Conservation (phyloP, 2,797 vertebrate species). For the Siniperca scherzeri region DNA sequence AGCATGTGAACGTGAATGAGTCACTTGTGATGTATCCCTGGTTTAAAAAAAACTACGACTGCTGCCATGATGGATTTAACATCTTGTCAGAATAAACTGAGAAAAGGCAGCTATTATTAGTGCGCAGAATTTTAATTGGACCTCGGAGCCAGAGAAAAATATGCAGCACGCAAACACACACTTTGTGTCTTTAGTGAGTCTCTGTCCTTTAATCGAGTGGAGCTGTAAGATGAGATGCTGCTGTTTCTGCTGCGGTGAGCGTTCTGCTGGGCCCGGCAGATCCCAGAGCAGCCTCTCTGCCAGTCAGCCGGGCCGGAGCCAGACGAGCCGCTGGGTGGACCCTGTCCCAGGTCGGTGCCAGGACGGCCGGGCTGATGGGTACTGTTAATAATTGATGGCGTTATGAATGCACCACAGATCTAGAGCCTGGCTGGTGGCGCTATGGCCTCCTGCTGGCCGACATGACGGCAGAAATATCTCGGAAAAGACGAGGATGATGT, state of each 20-base stretch:
- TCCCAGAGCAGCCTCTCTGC: slow-evolving; percentile 56
- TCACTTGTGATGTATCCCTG: not conserved
- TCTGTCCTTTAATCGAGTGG: slow-evolving; percentile 61
- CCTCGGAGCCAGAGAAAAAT: not conserved
- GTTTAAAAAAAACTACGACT: not conserved
- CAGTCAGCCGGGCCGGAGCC: slow-evolving; percentile 41
- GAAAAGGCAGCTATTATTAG: not conserved
- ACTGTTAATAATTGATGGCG: slow-evolving; percentile 82
- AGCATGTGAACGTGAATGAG: not conserved
- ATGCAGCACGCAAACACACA: slow-evolving; percentile 30
- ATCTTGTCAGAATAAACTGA: not conserved
- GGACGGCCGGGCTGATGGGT: slow-evolving; percentile 25
- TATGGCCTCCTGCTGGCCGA: slow-evolving; percentile 2
- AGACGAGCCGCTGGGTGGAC: slow-evolving; percentile 46
- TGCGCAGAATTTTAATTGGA: not conserved
- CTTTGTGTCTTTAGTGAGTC: slow-evolving; percentile 14
- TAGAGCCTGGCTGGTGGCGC: slow-evolving; percentile 39
- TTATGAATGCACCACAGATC: slow-evolving; percentile 80
- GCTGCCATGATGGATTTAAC: not conserved
- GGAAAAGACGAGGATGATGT: not conserved
- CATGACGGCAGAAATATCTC: not conserved
- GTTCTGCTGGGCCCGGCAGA: slow-evolving; percentile 49
- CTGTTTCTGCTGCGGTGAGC: slow-evolving; percentile 77
- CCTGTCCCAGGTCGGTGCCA: slow-evolving; percentile 48
- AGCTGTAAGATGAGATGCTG: slow-evolving; percentile 72